Evolutionary conservation across 2,888 invertebrate genomes (phyloP).

Genomic region (Deladenus siricidicola): DNA sequence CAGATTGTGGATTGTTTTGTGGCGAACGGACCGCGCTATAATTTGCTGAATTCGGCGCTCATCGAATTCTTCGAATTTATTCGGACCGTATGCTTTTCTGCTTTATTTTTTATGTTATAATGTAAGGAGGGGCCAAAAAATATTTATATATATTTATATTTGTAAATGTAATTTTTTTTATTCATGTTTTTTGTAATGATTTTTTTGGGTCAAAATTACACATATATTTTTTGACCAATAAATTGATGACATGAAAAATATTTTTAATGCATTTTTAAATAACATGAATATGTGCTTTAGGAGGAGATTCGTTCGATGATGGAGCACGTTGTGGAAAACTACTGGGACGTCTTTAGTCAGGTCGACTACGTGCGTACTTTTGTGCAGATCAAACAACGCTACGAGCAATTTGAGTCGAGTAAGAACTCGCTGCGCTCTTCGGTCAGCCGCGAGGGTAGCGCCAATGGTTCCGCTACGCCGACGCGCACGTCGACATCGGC

Average conservation of each 20-base stretch:
- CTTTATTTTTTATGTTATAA: not conserved
- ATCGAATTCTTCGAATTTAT: constrained; percentile 99
- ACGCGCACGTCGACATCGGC: not conserved
- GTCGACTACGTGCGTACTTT: constrained; percentile 98
- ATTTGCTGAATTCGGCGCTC: constrained; percentile 94
- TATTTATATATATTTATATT: constrained; percentile 6
- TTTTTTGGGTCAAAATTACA: too few relatives aligned
- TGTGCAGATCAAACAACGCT: constrained; percentile 33
- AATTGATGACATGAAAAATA: too few relatives aligned
- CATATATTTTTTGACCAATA: too few relatives aligned
- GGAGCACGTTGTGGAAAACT: constrained; percentile 88
- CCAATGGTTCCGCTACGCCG: not conserved
- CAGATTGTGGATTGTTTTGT: constrained; percentile 92
- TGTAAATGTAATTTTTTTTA: constrained; percentile 2
- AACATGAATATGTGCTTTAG: too few relatives aligned
- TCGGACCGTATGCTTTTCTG: constrained; percentile 30
- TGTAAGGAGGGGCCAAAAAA: not conserved
- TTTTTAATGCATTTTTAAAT: too few relatives aligned
- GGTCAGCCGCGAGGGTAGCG: not conserved
- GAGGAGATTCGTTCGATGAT: constrained; percentile 58
- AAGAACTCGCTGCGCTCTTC: constrained; percentile 16
- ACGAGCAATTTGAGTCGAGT: constrained; percentile 33
- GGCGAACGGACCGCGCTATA: constrained; percentile 92
- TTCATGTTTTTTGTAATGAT: not conserved
- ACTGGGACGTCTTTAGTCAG: constrained; percentile 78